Percentiles rank a stretch among this genome's conserved stretches.
These are phyloP conservation scores for Amphiprion clarkii DNA, from an alignment of 2,797 vertebrate species.

Conservation along the genomic window DNA sequence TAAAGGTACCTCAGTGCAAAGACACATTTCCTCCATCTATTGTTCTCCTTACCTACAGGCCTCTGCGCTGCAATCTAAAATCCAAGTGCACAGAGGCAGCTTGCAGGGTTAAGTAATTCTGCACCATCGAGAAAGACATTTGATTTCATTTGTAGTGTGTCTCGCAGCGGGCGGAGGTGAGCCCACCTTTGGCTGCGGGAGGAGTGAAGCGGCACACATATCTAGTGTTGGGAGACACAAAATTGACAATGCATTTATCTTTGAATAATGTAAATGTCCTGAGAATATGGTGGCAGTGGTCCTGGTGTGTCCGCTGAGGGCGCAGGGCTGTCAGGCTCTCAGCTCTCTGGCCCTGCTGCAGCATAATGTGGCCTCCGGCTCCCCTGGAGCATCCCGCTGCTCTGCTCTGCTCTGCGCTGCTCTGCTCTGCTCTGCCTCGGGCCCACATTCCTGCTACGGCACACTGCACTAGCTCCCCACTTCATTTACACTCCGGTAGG, in stretches of 20 bases:
- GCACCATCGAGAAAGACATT: conserved; percentile 87
- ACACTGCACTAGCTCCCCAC: conserved; percentile 79
- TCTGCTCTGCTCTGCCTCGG: conserved; percentile 71
- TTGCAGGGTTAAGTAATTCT: conserved; percentile 87
- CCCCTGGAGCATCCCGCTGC: conserved; percentile 73
- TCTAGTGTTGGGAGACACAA: conserved; percentile 88
- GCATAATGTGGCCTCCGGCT: conserved; percentile 80
- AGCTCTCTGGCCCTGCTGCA: conserved; percentile 76
- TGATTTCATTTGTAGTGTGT: conserved; percentile 90
- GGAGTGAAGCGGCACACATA: conserved; percentile 85
- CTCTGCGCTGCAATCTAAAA: conserved; percentile 71
- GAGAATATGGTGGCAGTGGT: conserved; percentile 87
- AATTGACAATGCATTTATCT: conserved; percentile 93
- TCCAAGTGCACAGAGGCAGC: conserved; percentile 64
- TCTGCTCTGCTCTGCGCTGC: not conserved
- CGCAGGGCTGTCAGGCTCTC: conserved; percentile 76
- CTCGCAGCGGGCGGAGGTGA: conserved; percentile 85
- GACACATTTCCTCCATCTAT: conserved; percentile 44
- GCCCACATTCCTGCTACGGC: conserved; percentile 79
- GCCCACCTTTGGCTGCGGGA: conserved; percentile 87
- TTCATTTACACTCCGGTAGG: conserved; percentile 85
- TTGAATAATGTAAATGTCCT: conserved; percentile 91
- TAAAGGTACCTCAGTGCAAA: conserved; percentile 12
- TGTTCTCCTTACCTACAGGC: conserved; percentile 64
- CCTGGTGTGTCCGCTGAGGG: conserved; percentile 81